A percentile compares a stretch with the other conserved stretches of the same genome.
phyloP scores from a whole-genome alignment of 2,797 vertebrate species.

The Gallirallus australis region DNA sequence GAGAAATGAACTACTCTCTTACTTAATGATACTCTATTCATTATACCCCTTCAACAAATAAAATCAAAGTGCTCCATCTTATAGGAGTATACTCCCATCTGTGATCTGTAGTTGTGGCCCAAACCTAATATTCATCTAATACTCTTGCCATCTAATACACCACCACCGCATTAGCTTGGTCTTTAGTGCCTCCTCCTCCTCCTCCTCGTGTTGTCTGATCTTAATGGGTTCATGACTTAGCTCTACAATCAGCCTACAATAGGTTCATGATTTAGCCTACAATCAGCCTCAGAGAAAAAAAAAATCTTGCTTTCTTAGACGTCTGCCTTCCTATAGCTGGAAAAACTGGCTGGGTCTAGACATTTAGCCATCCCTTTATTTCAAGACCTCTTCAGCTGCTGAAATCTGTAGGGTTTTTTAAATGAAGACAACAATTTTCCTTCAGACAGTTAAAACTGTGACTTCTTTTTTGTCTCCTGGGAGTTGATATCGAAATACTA shows the following conservation, averaged over 20 bases:
- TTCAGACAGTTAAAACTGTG: not conserved
- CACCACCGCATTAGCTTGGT: not conserved
- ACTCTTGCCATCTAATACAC: not conserved
- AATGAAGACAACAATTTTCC: not conserved
- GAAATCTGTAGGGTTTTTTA: not conserved
- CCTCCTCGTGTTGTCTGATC: not conserved
- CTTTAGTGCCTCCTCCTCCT: not conserved
- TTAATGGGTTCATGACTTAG: not conserved
- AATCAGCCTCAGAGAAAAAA: not conserved
- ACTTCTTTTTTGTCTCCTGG: not conserved
- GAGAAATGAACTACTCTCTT: not conserved
- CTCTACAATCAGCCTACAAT: not conserved
- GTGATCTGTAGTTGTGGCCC: not conserved
- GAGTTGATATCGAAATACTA: not conserved
- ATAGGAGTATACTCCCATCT: not conserved
- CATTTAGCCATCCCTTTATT: not conserved
- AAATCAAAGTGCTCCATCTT: accelerated
- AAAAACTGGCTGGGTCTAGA: not conserved
- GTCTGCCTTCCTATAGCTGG: not conserved
- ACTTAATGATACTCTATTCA: not conserved
- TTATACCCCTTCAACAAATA: not conserved
- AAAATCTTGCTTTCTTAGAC: not conserved
- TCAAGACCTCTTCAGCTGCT: not conserved
- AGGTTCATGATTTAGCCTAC: not conserved
- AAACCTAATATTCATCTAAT: not conserved